Evolutionary conservation across 2,888 invertebrate species (phyloP), one percentile per base, ranked within the genome.

Genomic region (Baccha elongata): DNA sequence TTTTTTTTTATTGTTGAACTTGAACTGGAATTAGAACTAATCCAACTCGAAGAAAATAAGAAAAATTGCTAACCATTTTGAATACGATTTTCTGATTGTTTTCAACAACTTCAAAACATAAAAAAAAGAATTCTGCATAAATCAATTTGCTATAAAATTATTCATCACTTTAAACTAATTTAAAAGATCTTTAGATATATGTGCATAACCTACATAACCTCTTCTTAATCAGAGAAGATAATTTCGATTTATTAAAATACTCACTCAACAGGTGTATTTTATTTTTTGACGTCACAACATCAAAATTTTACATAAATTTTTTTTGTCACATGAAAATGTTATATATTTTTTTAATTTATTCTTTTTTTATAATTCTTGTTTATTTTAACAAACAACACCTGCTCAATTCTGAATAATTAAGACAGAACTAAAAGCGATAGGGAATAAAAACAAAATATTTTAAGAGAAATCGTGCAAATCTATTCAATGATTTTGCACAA

Each of bases 131-230:
- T 37, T 80, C 40, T 74, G 69, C 58, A 69, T 74, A 69, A 55
- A 80, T 80, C 64, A 69, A 69, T 65, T 69, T 65, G 50, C 21
- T 58, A 80, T 74, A 69, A 80, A 74, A 58, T 74, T 69, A 74
- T 68, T 73, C 67, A 73, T 73, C 23, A 71, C 32, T 58, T 48
- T 64, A 65, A 50, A 78, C 17, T 40, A 35, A 48, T 23, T 32
- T 23, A 29, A 53, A 69, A 48, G 10, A 35, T 15, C 29, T 60
- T 60, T 13, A 40, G 13, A n/a, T 40, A 40, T n/a, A 13, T n/a
- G n/a, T n/a, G n/a, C n/a, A n/a, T n/a, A n/a, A n/a, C n/a, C n/a
- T n/a, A n/a, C n/a, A n/a, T n/a, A n/a, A n/a, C n/a, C n/a, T n/a
- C n/a, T n/a, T 40, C 37, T 3, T 3, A 40, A 7, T 32, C 7